These are phyloP conservation scores for Rhinichthys osculus DNA, from an alignment of 2,797 vertebrate genomes.

Conservation along the genomic window DNA sequence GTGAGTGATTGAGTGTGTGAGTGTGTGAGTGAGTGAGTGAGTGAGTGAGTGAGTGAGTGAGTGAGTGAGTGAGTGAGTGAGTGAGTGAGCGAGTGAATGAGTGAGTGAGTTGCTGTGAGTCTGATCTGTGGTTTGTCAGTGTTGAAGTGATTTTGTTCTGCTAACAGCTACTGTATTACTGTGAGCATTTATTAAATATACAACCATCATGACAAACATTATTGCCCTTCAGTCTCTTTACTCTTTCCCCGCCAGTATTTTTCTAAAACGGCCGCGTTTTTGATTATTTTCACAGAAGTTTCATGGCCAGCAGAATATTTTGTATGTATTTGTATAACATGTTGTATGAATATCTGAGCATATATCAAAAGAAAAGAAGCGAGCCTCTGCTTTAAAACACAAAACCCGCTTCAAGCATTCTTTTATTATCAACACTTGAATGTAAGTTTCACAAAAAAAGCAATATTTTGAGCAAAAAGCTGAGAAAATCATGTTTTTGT, in stretches of 20 bases:
- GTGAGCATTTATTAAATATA: conserved; percentile 30
- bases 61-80: conserved; percentile 19
- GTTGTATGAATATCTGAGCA: neutral
- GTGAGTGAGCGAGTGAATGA: conserved; percentile 37
- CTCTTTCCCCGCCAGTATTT: neutral
- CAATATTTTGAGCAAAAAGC: neutral
- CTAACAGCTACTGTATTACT: conserved; percentile 58
- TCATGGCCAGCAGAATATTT: neutral
- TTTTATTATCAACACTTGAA: no score
- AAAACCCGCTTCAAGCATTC: no score
- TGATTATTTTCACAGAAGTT: neutral
- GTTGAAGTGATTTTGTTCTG: conserved; percentile 57
- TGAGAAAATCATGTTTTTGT: no score
- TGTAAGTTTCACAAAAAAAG: no score
- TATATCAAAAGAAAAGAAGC: neutral
- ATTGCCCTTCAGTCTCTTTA: neutral
- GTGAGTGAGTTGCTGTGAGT: neutral
- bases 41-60: conserved; percentile 22
- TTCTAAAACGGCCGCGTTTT: neutral
- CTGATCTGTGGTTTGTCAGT: conserved; percentile 46
- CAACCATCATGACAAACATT: neutral
- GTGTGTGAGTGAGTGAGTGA: neutral
- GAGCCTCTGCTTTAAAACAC: neutral
- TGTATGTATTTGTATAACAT: no score
- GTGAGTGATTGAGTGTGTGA: conserved; percentile 2